Evolutionary conservation across 2,888 invertebrate species (phyloP).

Genomic region (Eristalis pertinax): DNA sequence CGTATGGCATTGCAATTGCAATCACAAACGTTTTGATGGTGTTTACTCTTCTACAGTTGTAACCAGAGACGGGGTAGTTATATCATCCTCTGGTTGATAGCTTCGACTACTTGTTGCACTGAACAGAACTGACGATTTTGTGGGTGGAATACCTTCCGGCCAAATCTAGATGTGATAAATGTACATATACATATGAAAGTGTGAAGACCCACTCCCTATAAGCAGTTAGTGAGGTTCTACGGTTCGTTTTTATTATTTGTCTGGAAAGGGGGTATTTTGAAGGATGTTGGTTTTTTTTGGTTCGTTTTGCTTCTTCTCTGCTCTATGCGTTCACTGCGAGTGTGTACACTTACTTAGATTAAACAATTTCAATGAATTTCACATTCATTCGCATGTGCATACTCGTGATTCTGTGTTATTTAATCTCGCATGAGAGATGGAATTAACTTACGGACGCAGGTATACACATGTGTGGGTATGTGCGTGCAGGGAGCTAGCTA

Average conservation of each 20-base stretch:
- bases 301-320: background rate
- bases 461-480: background rate
- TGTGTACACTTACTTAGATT: background rate
- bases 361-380: background rate
- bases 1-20: background rate
- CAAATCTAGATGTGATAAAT: background rate
- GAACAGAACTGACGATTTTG: background rate
- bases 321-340: background rate
- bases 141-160: slow-evolving; percentile 8
- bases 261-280: background rate
- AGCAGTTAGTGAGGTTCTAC: background rate
- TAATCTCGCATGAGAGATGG: background rate
- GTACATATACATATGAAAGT: background rate
- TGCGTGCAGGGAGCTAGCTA: background rate
- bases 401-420: background rate
- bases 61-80: background rate
- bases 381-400: background rate
- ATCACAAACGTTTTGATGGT: background rate
- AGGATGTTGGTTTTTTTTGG: background rate
- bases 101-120: slow-evolving; percentile 22
- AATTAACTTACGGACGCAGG: background rate
- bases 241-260: background rate
- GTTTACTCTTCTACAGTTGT: slow-evolving; percentile 4
- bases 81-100: background rate
- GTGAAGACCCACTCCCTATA: background rate